These are phyloP conservation scores for Hemibagrus guttatus DNA, from an alignment of 2,797 vertebrate genomes.

Conservation along the genomic window DNA sequence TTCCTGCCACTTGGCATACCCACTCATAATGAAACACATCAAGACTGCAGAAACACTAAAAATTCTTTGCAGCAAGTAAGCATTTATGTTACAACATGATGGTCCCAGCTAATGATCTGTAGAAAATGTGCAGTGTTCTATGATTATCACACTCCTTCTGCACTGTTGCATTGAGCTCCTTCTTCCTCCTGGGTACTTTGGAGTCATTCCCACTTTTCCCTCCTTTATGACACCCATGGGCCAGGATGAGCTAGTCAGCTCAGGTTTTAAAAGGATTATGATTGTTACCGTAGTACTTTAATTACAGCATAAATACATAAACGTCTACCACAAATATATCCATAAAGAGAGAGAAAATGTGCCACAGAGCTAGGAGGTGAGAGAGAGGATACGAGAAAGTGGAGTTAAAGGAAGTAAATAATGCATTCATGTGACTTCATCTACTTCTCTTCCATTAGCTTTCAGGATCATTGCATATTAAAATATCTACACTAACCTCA, in stretches of 20 bases:
- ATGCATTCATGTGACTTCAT: background rate
- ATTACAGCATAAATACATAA: constrained; percentile 12
- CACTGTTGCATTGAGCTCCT: background rate
- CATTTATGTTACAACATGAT: constrained; percentile 5
- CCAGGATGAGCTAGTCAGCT: background rate
- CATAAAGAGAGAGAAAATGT: constrained; percentile 6
- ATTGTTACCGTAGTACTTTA: constrained; percentile 3
- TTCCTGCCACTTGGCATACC: background rate
- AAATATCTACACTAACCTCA: background rate
- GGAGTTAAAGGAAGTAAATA: background rate
- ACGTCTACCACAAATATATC: constrained; percentile 9
- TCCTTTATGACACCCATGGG: constrained; percentile 9
- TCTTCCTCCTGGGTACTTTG: background rate
- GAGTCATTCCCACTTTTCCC: constrained; percentile 2
- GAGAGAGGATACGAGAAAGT: background rate
- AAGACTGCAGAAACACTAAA: background rate
- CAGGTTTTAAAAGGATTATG: constrained; percentile 5
- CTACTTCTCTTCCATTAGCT: constrained; percentile 7
- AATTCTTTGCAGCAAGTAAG: background rate
- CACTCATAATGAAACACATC: background rate
- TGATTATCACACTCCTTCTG: constrained; percentile 13
- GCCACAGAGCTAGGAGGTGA: background rate
- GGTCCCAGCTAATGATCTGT: background rate
- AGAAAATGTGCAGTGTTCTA: constrained; percentile 15
- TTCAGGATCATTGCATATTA: background rate